Evolutionary conservation across 37 sponge, comb jelly and placozoan genomes (phyloP), one percentile per base, ranked within the genome.

Genomic region (Chondrilla cf. caribensis): DNA sequence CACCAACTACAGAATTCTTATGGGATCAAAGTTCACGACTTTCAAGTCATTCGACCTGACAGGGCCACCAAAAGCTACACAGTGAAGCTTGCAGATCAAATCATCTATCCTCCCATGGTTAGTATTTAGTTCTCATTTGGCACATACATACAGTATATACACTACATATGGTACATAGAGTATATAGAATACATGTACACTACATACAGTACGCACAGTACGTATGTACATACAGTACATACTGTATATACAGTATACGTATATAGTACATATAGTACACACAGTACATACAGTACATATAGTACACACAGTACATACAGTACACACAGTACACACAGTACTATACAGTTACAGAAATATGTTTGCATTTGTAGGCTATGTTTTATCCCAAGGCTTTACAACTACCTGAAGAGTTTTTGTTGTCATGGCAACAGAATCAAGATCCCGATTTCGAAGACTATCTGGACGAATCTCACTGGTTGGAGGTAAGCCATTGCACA

Each of bases 361-460:
- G 1, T 54, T 2, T 79, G 58, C 62, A 2, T 33, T 17, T 11
- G 9, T 25, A 79, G 80, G 58, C 58, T 36, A 24, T 79, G 40
- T 58, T 79, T 21, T 79, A 51, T 24, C 80, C 80, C 32, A 19
- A 32, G 19, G 60, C 62, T 21, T 60, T 79, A 18, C 40, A 33
- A 58, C 38, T 79, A 57, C 60, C 62, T 58, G 58, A 58, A 2
- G 80, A 79, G 35, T 22, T 24, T 11, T 21, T 79, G n/a, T 26
- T 79, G 39, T 39, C 60, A 58, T 60, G n/a, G 75, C 68, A 76
- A 42, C 21, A 58, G 41, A 26, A 76, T 86, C 35, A 92, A 84
- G 92, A 65, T 40, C 67, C 87, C n/a, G 92, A 91, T 62, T 19
- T 38, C 54, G 93, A 89, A 57, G 93, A 93, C 44, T 26, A 88